These are phyloP conservation scores for Sinopyrophorus schimmeli DNA, from an alignment of 2,888 invertebrate genomes.

Conservation along the genomic window DNA sequence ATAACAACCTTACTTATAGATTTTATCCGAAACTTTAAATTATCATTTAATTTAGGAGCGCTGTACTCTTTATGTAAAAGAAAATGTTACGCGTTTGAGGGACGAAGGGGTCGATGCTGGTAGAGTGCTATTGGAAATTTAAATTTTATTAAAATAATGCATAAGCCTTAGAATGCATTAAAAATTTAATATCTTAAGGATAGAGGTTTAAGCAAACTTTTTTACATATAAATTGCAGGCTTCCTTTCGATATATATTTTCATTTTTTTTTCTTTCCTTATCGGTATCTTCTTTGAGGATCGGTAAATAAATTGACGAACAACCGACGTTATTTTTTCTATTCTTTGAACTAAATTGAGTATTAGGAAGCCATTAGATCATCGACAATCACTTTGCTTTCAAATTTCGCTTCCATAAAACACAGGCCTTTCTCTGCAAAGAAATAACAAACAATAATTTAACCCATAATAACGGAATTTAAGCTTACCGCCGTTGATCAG, in stretches of 20 bases:
- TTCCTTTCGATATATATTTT: slow-evolving; percentile 30
- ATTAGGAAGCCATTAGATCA: slow-evolving; percentile 11
- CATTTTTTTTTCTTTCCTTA: slow-evolving; percentile 26
- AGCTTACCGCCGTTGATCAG: too few species aligned
- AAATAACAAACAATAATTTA: too few species aligned
- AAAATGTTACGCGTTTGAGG: too few species aligned
- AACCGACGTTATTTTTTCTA: slow-evolving; percentile 16
- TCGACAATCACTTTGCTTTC: neutral
- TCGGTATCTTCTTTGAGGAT: slow-evolving; percentile 27
- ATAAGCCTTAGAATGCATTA: slow-evolving; percentile 17
- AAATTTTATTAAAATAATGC: slow-evolving; percentile 9
- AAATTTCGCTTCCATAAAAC: neutral
- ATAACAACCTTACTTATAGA: neutral
- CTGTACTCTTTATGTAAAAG: too few species aligned
- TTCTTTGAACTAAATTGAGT: slow-evolving; percentile 22
- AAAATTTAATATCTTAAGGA: slow-evolving; percentile 18
- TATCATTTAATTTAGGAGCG: too few species aligned
- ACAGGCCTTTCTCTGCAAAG: too few species aligned
- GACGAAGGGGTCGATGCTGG: too few species aligned
- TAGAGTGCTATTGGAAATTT: slow-evolving; percentile 10
- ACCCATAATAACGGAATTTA: too few species aligned
- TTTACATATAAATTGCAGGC: slow-evolving; percentile 42
- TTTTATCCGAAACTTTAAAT: neutral
- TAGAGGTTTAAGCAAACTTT: slow-evolving; percentile 13
- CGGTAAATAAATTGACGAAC: slow-evolving; percentile 25